Conservation (phyloP, 2,888 invertebrate genomes). For the Bembecia ichneumoniformis region DNA sequence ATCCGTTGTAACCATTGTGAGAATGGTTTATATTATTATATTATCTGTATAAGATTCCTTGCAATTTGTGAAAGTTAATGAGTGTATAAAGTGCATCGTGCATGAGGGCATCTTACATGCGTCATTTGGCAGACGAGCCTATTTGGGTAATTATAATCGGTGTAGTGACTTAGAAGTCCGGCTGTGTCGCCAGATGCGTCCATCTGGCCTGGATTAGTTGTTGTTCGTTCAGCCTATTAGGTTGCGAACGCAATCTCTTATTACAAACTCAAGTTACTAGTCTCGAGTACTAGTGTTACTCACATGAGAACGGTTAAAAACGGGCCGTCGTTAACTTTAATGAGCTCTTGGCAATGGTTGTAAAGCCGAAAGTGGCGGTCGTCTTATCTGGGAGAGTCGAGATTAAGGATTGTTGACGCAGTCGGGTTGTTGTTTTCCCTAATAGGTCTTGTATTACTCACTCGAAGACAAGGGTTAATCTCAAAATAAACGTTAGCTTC, state of each 20-base stretch:
- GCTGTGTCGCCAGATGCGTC: conserved; percentile 18
- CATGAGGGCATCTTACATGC: conserved; percentile 10
- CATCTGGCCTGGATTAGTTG: conserved; percentile 50
- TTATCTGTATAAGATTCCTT: background rate
- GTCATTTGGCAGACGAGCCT: conserved; percentile 55
- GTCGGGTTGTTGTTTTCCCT: conserved; percentile 3
- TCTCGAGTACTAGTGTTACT: conserved; percentile 37
- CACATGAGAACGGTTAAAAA: conserved; percentile 17
- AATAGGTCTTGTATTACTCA: conserved; percentile 19
- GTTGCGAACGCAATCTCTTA: conserved; percentile 32
- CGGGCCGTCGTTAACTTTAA: conserved; percentile 9
- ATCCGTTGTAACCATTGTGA: conserved; percentile 22
- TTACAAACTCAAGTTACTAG: conserved; percentile 43
- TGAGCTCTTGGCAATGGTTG: conserved; percentile 27
- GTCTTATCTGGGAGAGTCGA: conserved; percentile 26
- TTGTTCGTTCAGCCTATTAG: conserved; percentile 43
- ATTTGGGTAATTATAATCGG: conserved; percentile 55
- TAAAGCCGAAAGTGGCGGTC: conserved; percentile 22
- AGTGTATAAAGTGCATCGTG: background rate
- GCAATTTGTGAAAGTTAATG: background rate
- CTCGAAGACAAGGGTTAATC: conserved; percentile 28
- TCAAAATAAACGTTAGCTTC: conserved; percentile 6
- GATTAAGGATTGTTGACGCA: conserved; percentile 18
- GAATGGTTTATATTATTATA: background rate
- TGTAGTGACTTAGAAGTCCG: conserved; percentile 68